These are phyloP conservation scores for Arion vulgaris DNA, from an alignment of 1,140 invertebrate species.

Conservation along the genomic window DNA sequence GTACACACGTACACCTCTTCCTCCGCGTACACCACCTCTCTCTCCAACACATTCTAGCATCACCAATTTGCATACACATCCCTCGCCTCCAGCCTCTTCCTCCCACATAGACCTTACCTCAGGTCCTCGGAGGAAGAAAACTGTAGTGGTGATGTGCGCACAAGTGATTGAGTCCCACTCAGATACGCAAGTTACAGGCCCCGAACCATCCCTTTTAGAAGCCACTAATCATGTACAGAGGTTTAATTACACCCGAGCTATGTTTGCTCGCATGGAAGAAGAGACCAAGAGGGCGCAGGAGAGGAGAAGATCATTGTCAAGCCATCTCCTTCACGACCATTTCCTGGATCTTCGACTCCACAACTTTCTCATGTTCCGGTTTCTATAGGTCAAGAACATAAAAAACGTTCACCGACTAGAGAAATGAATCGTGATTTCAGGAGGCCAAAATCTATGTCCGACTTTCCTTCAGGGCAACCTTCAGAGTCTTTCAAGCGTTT, in stretches of 20 bases:
- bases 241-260: constrained; percentile 91
- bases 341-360: constrained; percentile 43
- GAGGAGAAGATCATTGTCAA: constrained; percentile 67
- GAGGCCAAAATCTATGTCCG: constrained; percentile 8
- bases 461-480: not conserved
- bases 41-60: constrained; percentile 6
- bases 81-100: not conserved
- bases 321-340: constrained; percentile 49
- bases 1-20: not conserved
- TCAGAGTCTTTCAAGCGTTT: constrained; percentile 22
- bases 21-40: constrained; percentile 7
- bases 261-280: constrained; percentile 90
- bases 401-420: not conserved
- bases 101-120: not conserved
- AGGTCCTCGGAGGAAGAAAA: not conserved
- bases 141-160: not conserved
- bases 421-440: constrained; percentile 5
- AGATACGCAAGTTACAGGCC: not conserved
- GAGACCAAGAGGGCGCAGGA: constrained; percentile 65
- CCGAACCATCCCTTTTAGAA: constrained; percentile 36
- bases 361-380: constrained; percentile 48
- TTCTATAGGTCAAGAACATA: constrained; percentile 28
- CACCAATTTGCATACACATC: not conserved
- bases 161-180: not conserved
- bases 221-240: constrained; percentile 72